Percentiles rank a stretch among this genome's conserved stretches.
phyloP scores from a whole-genome alignment of 2,797 vertebrate genomes.

The Lepus oiostolus region DNA sequence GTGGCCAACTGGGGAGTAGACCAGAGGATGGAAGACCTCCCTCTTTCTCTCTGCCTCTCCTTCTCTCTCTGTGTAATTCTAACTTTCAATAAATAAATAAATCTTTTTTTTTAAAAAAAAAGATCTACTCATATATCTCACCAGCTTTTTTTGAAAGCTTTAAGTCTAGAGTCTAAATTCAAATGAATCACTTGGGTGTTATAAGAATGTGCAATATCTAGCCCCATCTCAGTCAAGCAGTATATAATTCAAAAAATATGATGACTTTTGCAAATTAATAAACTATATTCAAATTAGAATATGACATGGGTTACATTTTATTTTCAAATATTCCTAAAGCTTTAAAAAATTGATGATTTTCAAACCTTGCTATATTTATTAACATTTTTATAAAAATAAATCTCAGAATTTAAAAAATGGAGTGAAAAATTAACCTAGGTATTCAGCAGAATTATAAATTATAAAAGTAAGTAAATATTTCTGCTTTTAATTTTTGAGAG shows the following conservation, averaged over 20 bases:
- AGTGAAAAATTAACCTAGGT: not conserved
- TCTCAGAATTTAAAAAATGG: not conserved
- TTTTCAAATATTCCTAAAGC: not conserved
- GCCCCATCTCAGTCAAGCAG: not conserved
- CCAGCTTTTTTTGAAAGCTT: not conserved
- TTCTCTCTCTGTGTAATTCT: too few relatives aligned
- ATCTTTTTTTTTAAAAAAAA: too few relatives aligned
- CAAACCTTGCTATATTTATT: not conserved
- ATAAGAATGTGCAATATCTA: not conserved
- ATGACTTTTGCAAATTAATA: not conserved
- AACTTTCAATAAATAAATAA: too few relatives aligned
- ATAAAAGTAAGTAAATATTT: not conserved
- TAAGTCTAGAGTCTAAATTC: not conserved
- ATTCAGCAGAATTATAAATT: slow-evolving; percentile 23
- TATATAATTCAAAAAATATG: not conserved
- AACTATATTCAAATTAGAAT: not conserved
- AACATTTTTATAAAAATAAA: not conserved
- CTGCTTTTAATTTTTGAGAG: not conserved
- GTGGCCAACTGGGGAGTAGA: too few relatives aligned
- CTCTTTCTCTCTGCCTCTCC: too few relatives aligned
- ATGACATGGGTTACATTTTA: not conserved
- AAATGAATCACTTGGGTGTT: not conserved
- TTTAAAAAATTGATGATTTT: not conserved
- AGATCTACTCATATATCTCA: not conserved
- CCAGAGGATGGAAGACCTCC: too few relatives aligned